Evolutionary conservation across 2,113 vertebrate genomes (phyloP), one percentile per base, ranked within the genome.

Genomic region (Hiodon tergisus): DNA sequence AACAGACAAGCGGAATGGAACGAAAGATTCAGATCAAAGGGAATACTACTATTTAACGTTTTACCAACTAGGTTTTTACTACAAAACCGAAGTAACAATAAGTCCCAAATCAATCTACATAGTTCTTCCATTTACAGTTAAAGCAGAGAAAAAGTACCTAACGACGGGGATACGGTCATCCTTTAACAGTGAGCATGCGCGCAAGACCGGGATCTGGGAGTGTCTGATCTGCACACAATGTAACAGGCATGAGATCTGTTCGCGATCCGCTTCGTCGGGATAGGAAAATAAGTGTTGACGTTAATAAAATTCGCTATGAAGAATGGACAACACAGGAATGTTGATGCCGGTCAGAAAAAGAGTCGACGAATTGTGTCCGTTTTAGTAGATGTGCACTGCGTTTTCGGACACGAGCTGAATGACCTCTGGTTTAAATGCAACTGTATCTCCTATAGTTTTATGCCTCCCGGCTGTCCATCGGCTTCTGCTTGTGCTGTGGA

Each of bases 101-200:
- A 2, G 31, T 31, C 31, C 1, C 31, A 31, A 31, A 31, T 31
- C 31, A 31, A 31, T 63, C 14, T 8, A 17, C 16, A 5, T 6
- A 17, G 16, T 46, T 17, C 10, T 47, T 46, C 16, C 31, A 17
- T 16, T 69, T 8, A 54, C 52, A 69, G 4, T 9, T 4, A 69
- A 54, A 8, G 14, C n/a, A 69, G n/a, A 52, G 51, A n/a, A 4
- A 53, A 53, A 69, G 50, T 17, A 53, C 47, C 67, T 5, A 14
- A 16, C 50, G 46, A 11, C 6, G 10, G 4, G 60, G 65, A 67
- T 69, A 69, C 67, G 3, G 47, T 80, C 77, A 81, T 69, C 74
- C 31, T 63, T 55, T 57, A 0, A 9, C 0, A 11, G 0, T 0
- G 87, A 47, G 87, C 90, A 91, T 89, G 90, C 90, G 89, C 87